Evolutionary conservation across 1,140 invertebrate genomes (phyloP), one percentile per base, ranked within the genome.

Genomic region (Holotrichia oblita): DNA sequence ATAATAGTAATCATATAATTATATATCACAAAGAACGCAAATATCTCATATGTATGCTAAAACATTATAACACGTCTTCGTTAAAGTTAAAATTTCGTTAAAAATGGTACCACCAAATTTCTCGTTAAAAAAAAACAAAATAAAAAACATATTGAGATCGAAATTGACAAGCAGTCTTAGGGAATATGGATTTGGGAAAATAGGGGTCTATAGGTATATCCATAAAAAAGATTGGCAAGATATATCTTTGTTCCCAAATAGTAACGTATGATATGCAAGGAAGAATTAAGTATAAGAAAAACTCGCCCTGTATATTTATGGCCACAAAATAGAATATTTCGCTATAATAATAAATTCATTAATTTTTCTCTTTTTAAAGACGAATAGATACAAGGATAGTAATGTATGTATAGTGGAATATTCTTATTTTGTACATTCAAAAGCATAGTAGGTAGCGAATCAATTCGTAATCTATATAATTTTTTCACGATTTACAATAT

Each of bases 121-220:
- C 12, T 10, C n/a, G 3, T 10, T 17, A 17, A 14, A 17, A 17
- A 22, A 22, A 4, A 12, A 69, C 24, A 69, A 69, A 27, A 17
- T 12, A 69, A 69, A 27, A 34, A 24, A 12, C 20, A 69, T 22
- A 69, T 69, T 61, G 77, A 82, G 79, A 81, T 81, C 79, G 79
- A 83, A 81, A 83, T 83, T 82, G 81, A 83, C 80, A 83, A 83
- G 81, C 82, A 83, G 82, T 83, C 82, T 83, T 83, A 77, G 76
- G 78, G 77, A 74, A 40, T 72, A 41, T 69, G 61, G 22, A 34
- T 69, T 22, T 9, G 20, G 48, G 48, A 44, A 9, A n/a, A 55
- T 55, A 17, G 48, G n/a, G 17, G 12, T 6, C 14, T 55, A 17
- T 27, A 73, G 73, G 78, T 79, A 78, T 40, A 74, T 78, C 75